Conservation (phyloP, 2,797 vertebrate genomes). For the Sebastes diploproa region DNA sequence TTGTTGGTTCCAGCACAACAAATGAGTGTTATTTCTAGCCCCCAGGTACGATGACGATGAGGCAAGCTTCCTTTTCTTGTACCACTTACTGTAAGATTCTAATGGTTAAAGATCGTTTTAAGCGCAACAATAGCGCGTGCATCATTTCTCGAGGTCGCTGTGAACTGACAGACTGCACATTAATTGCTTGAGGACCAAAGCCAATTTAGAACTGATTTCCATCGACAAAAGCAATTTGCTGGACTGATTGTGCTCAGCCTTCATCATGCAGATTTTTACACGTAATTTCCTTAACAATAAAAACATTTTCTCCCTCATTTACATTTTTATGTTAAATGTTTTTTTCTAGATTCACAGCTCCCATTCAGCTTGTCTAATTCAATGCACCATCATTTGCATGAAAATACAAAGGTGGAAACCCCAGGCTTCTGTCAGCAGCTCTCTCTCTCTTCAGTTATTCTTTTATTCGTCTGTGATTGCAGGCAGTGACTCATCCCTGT, state of each 20-base stretch:
- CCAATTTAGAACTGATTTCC: constrained; percentile 7
- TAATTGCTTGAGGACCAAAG: background rate
- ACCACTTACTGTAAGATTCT: background rate
- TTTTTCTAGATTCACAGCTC: background rate
- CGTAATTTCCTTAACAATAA: background rate
- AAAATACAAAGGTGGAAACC: constrained; percentile 30
- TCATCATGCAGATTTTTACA: background rate
- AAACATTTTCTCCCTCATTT: constrained; percentile 8
- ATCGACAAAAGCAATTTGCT: background rate
- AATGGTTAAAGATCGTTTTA: background rate
- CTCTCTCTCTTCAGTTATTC: constrained; percentile 1
- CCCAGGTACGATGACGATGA: background rate
- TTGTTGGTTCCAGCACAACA: background rate
- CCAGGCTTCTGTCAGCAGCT: constrained; percentile 18
- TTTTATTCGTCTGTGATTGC: constrained; percentile 21
- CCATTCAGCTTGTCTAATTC: background rate
- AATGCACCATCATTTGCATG: constrained; percentile 16
- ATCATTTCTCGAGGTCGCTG: background rate
- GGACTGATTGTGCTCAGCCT: background rate
- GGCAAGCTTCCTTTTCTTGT: background rate
- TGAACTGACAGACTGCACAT: background rate
- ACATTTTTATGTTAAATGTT: background rate
- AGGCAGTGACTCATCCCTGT: constrained; percentile 58
- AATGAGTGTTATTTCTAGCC: background rate
- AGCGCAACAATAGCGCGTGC: background rate